Percentiles rank a stretch among this genome's conserved stretches.
These are phyloP conservation scores for Smittia sp. DNA, from an alignment of 2,888 invertebrate genomes.

Conservation along the genomic window DNA sequence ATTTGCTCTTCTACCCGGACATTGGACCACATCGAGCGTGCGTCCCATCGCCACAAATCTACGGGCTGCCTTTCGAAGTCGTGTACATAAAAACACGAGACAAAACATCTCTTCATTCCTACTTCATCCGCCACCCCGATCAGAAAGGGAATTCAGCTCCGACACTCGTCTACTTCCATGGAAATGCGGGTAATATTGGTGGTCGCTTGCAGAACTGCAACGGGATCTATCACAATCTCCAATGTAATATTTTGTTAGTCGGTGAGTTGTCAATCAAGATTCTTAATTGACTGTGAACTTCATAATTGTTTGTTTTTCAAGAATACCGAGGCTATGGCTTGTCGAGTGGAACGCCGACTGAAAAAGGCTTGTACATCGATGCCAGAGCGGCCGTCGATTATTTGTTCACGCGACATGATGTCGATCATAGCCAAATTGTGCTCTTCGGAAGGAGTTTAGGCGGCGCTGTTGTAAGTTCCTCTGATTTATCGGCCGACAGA, in stretches of 20 bases:
- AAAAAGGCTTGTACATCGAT: conserved; percentile 83
- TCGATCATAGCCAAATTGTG: conserved; percentile 80
- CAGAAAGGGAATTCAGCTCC: conserved; percentile 68
- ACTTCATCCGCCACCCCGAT: conserved; percentile 72
- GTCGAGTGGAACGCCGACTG: conserved; percentile 84
- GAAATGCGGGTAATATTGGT: conserved; percentile 96
- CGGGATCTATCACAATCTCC: conserved; percentile 75
- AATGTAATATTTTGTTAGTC: conserved; percentile 83
- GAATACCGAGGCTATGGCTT: conserved; percentile 94
- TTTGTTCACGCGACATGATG: conserved; percentile 73
- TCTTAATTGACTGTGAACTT: background rate
- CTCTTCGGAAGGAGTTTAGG: conserved; percentile 90
- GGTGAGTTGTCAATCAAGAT: background rate
- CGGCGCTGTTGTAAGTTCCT: conserved; percentile 74
- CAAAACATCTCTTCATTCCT: conserved; percentile 75
- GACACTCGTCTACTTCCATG: conserved; percentile 88
- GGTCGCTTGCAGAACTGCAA: conserved; percentile 87
- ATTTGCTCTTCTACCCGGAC: conserved; percentile 84
- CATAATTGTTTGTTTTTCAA: background rate
- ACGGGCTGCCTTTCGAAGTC: conserved; percentile 84
- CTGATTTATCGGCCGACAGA: background rate
- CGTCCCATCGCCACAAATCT: conserved; percentile 81
- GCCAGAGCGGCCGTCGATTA: conserved; percentile 85
- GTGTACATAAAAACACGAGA: conserved; percentile 71
- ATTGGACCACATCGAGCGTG: conserved; percentile 83